Evolutionary conservation across 2,113 vertebrate species (phyloP).

Genomic region (Edolisoma coerulescens): DNA sequence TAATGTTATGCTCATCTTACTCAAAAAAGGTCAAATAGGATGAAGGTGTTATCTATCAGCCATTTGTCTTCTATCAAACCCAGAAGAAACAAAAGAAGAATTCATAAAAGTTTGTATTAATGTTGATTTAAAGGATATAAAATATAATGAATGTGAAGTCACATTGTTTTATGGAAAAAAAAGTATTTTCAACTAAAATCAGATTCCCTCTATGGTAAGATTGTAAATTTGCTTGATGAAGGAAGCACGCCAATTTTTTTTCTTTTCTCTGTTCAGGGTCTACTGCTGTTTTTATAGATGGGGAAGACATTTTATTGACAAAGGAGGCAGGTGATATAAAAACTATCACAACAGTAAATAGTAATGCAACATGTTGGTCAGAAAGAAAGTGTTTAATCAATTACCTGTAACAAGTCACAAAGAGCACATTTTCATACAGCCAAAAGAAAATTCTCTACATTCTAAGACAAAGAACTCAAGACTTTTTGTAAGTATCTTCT

Average conservation of each 20-base stretch:
- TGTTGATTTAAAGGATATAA: not conserved
- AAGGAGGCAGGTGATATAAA: not conserved
- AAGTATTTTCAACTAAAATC: not conserved
- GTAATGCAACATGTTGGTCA: not conserved
- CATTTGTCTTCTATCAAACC: not conserved
- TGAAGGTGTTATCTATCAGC: not conserved
- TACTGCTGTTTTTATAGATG: not conserved
- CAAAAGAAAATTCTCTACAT: not conserved
- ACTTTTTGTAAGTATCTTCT: not conserved
- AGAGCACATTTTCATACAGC: not conserved
- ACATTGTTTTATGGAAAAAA: not conserved
- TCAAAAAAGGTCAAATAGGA: not conserved
- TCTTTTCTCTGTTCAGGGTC: not conserved
- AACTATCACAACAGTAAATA: not conserved
- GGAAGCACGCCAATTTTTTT: not conserved
- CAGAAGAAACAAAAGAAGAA: not conserved
- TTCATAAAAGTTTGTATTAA: not conserved
- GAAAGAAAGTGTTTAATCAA: not conserved
- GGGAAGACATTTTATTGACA: not conserved
- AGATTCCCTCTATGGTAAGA: not conserved
- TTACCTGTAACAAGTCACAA: not conserved
- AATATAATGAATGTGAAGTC: not conserved
- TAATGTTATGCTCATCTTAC: not conserved
- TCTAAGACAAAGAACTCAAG: not conserved
- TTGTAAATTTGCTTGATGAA: not conserved